Base-by-base conservation (phyloP, 2,888 invertebrate genomes). In the Sepioteuthis lessoniana region DNA sequence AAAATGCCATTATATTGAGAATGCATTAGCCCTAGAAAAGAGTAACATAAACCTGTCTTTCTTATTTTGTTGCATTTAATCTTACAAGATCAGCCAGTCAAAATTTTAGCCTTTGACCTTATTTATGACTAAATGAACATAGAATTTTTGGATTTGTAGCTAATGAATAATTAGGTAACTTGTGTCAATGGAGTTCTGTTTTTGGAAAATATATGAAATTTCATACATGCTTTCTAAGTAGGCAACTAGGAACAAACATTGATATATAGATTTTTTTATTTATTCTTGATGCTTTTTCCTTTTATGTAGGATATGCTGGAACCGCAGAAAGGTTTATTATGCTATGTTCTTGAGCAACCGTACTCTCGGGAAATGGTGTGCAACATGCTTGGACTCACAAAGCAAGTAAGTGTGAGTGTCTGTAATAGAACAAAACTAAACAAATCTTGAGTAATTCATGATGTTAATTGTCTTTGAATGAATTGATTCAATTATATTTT, bases 341-440 rank as follows among this genome's bases (percentile, higher is more conserved):
- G 98, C 95, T 99, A 99, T 97, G 99, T 99, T 47, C 97, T 99
- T 31, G 98, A 99, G 96, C 99, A 99, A 97, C 99, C 99, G 0
- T 99, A 99, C 97, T 99, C 99, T 2, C 98, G 99, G 95, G 99
- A 99, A 96, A 99, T 99, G 98, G 98, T 99, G 95, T 99, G 99
- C 96, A 98, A 98, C 7, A 99, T 99, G 98, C 97, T 99, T 37
- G 99, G 99, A 91, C 97, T 99, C 42, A 99, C 99, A 96, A 99
- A 99, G 97, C 99, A 99, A 97, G 98, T 98, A 95, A 93, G 93
- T 37, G 76, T n/a, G 25, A n/a, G n/a, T 76, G 16, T 76, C 16
- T n/a, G n/a, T 76, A 31, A 28, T 13, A 13, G 10, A 16, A 47
- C 3, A 55, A 21, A 21, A 25, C 2, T 25, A 25, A 55, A 25